Evolutionary conservation across 2,888 invertebrate species (phyloP), one percentile per base, ranked within the genome.

Genomic region (Ethmia dodecea): DNA sequence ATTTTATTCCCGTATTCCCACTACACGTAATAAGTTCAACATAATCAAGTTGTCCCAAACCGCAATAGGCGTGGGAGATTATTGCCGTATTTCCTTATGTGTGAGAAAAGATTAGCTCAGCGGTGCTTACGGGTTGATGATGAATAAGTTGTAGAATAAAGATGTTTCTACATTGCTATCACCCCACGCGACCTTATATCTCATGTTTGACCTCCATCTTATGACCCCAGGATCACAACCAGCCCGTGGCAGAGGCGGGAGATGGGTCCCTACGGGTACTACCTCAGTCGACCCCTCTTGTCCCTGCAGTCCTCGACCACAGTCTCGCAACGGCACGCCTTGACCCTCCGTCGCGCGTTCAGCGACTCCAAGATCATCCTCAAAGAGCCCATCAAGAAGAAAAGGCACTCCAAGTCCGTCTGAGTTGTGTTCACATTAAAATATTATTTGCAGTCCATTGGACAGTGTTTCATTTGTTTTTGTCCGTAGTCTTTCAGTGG

Each of bases 191-290:
- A n/a, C n/a, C n/a, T n/a, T n/a, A n/a, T n/a, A 22, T 22, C 5
- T n/a, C 22, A 22, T 22, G 22, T n/a, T 3, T 1, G n/a, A n/a
- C 22, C 22, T n/a, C 22, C 9, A 0, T 22, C 22, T 8, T 22
- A 8, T 22, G 8, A n/a, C 22, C 22, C 22, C 63, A 89, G 89
- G 89, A 87, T 89, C 40, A 88, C 87, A 1, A 86, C 88, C 20
- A 88, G 83, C 46, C 88, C 88, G 0, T 88, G 89, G 87, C 72
- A 84, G 28, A 76, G 88, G 9, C 87, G 87, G 12, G 89, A 90
- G 61, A 88, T 90, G 72, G 89, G 89, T 4, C 77, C 88, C n/a
- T 87, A 89, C 40, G 89, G 89, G 2, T 89, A 89, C 58, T 89
- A 89, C 53, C 70, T 90, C 14, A 84, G 86, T 52, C 62, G 88